Evolutionary conservation across 2,888 invertebrate species (phyloP), one percentile per base, ranked within the genome.

Genomic region (Drosophila mulleri): DNA sequence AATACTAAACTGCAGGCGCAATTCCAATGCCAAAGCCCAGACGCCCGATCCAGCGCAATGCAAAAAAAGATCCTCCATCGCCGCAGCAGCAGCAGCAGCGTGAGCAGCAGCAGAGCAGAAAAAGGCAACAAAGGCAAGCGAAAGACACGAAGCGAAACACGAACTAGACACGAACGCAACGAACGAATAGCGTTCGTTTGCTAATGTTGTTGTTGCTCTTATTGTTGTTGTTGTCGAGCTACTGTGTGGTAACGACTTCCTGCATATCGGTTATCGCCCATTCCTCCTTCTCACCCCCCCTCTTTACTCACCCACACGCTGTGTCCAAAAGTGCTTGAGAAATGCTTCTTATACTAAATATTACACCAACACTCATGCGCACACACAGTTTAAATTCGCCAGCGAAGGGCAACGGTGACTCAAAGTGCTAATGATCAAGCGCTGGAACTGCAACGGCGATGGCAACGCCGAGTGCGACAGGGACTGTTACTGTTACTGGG

Each of bases 1-100:
- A 85, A 83, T 75, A 65, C 79, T 74, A 78, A 86, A 86, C 88
- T 86, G 89, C 89, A 84, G 80, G 65, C 50, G 35, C 78, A 54
- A 62, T 60, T 68, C 52, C 60, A 47, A 63, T 58, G 69, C 58
- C 48, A 47, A 52, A 44, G 72, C 66, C 45, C 50, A 50, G 47
- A 74, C 60, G 56, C 70, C 50, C 63, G 74, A 69, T 45, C 67
- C 48, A 78, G 20, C 50, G n/a, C 45, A 76, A 64, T 76, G 86
- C 82, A 9, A 39, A 39, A 75, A 23, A 68, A 67, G 62, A 75
- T 78, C 75, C 59, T 42, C 48, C 53, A 50, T 37, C 29, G 58
- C 3, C 26, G 41, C 39, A 23, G 14, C 56, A 47, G 20, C 42
- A 54, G 47, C 65, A 48, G 42, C 52, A 35, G 47, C 65, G 47